Evolutionary conservation across 37 sponge, comb jelly and placozoan species (phyloP), one percentile per base, ranked within the genome.

Genomic region (Cliona cf. orientalis): DNA sequence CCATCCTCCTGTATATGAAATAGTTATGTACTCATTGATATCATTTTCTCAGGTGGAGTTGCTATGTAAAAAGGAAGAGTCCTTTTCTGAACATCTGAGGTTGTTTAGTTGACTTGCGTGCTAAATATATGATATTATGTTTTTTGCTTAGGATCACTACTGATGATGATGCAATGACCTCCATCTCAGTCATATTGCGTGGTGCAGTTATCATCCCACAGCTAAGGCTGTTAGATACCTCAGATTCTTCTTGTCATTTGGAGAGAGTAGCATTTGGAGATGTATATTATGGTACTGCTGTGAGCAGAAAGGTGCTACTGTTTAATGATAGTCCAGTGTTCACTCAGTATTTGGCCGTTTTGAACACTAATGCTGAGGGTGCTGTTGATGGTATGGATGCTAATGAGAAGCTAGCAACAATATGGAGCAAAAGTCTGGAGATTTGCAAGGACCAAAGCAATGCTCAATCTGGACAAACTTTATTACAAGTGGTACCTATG

Each of bases 291-390:
- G 90, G 81, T 28, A 89, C 72, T 58, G 60, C 55, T 9, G 42
- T 36, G 32, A 23, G 31, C 42, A 72, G 36, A 19, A 0, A 23
- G 11, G 81, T 71, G 21, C 29, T 89, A 7, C 79, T 95, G 36
- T 88, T 55, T 58, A 95, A 95, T 42, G 79, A 92, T 43, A 86
- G 96, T 83, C 96, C 96, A 41, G 74, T 80, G 28, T 31, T 43
- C 3, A 80, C 81, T 26, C 49, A 80, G 2, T 95, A 78, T 63
- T 46, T 95, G 53, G 76, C 59, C 39, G 46, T 83, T 2, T 35
- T 95, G 39, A 82, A 90, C 46, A 81, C 57, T 21, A 64, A 74
- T 4, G 75, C 60, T n/a, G n/a, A n/a, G n/a, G n/a, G n/a, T n/a
- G n/a, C n/a, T n/a, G n/a, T n/a, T n/a, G n/a, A n/a, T n/a, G n/a